Conservation (phyloP, 2,113 vertebrate species). For the Periophthalmodon schlosseri region DNA sequence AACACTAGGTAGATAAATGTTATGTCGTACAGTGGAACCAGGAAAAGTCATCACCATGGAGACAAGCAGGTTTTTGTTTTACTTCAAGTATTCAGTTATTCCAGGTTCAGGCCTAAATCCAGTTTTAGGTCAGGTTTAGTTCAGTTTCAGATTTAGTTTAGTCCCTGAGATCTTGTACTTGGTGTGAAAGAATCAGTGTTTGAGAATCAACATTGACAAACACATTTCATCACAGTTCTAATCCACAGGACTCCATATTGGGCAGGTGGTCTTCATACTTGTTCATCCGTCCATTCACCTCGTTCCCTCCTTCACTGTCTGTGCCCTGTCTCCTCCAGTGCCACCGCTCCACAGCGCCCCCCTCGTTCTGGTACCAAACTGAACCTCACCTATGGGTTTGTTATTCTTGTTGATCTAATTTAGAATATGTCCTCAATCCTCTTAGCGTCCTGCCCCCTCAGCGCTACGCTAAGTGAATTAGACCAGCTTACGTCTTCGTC, state of each 20-base stretch:
- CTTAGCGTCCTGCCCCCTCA: slow-evolving; percentile 81
- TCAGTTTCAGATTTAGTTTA: too few species aligned
- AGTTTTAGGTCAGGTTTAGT: too few species aligned
- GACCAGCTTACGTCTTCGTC: slow-evolving; percentile 78
- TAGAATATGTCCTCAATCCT: slow-evolving; percentile 85
- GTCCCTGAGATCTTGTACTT: background rate
- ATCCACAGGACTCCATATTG: too few species aligned
- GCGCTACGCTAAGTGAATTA: slow-evolving; percentile 85
- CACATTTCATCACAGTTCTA: too few species aligned
- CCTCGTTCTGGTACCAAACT: slow-evolving; percentile 29
- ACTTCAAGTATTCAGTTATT: too few species aligned
- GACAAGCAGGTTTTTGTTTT: too few species aligned
- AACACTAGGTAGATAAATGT: too few species aligned
- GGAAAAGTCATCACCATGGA: too few species aligned
- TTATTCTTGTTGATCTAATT: slow-evolving; percentile 88
- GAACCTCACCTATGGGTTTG: slow-evolving; percentile 68
- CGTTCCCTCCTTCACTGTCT: slow-evolving; percentile 1
- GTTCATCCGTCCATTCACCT: background rate
- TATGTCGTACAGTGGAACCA: too few species aligned
- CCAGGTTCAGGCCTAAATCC: too few species aligned
- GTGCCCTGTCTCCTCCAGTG: background rate
- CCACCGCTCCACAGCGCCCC: slow-evolving; percentile 43
- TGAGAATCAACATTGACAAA: too few species aligned
- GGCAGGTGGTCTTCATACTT: background rate
- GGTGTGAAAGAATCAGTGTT: background rate